phyloP scores from a whole-genome alignment of 2,113 vertebrate genomes.

The Gulo gulo region DNA sequence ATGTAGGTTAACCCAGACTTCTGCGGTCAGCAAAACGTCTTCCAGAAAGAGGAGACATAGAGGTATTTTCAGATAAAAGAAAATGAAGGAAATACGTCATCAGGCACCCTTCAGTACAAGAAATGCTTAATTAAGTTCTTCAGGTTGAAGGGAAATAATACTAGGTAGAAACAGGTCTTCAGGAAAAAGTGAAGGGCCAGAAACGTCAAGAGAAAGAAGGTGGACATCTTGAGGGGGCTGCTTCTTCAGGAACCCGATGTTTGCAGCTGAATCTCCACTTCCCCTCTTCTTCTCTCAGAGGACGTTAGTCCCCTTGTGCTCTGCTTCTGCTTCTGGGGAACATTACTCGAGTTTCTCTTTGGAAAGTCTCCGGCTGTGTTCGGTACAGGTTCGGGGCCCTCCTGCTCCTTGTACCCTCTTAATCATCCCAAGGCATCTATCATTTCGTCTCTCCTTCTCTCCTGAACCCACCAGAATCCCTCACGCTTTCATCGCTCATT shows the following conservation, averaged over 20 bases:
- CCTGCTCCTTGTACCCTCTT: not conserved
- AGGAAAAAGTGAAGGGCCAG: not conserved
- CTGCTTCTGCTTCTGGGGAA: not conserved
- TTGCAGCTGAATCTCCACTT: too few relatives aligned
- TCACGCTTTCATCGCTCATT: not conserved
- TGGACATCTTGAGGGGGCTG: not conserved
- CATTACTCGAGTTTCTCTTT: not conserved
- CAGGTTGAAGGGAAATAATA: not conserved
- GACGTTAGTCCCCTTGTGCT: fast-evolving
- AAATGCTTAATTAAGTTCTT: not conserved
- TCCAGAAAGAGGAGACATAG: not conserved
- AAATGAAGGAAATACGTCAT: not conserved
- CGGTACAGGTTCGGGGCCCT: not conserved
- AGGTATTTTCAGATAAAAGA: not conserved
- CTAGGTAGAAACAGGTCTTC: not conserved
- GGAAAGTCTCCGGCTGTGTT: not conserved
- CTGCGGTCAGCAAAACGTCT: not conserved
- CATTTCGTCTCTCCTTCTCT: not conserved
- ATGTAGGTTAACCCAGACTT: not conserved
- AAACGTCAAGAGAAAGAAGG: not conserved
- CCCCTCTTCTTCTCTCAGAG: not conserved
- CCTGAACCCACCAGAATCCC: not conserved
- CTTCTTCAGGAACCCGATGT: not conserved
- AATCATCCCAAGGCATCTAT: fast-evolving
- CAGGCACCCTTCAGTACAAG: not conserved